phyloP scores from a whole-genome alignment of 2,113 vertebrate species.

The Penelope pileata region DNA sequence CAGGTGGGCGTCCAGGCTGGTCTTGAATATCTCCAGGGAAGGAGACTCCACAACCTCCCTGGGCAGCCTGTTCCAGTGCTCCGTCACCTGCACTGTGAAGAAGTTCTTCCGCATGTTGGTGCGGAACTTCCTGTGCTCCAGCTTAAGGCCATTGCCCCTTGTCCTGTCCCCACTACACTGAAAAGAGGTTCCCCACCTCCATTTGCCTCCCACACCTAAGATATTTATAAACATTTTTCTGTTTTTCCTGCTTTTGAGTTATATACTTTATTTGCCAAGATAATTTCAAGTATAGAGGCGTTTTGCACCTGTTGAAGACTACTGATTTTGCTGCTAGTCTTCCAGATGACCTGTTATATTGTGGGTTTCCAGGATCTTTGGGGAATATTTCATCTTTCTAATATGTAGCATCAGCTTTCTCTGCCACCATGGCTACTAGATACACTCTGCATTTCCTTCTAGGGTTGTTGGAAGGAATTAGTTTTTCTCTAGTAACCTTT shows the following conservation, averaged over 20 bases:
- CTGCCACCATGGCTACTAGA: not conserved
- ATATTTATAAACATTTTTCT: too few species aligned
- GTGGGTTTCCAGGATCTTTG: not conserved
- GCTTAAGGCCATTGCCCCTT: too few species aligned
- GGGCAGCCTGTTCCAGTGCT: too few species aligned
- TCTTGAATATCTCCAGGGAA: too few species aligned
- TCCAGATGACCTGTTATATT: not conserved
- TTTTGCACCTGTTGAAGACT: not conserved
- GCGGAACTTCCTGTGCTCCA: too few species aligned
- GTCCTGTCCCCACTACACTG: too few species aligned
- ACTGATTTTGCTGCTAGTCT: not conserved
- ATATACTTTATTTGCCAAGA: not conserved
- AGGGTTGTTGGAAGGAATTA: not conserved
- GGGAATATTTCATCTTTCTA: not conserved
- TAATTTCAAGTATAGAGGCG: rapidly evolving
- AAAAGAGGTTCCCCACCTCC: too few species aligned
- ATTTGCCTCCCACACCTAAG: too few species aligned
- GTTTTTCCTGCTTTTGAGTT: not conserved
- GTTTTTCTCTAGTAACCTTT: not conserved
- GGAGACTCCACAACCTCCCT: too few species aligned
- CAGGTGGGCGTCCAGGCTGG: too few species aligned
- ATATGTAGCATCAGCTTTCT: rapidly evolving
- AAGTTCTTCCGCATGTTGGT: too few species aligned
- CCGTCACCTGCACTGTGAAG: too few species aligned
- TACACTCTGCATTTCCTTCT: not conserved